Base-by-base conservation (phyloP, 2,113 vertebrate species). In the Pterocles orientalis region DNA sequence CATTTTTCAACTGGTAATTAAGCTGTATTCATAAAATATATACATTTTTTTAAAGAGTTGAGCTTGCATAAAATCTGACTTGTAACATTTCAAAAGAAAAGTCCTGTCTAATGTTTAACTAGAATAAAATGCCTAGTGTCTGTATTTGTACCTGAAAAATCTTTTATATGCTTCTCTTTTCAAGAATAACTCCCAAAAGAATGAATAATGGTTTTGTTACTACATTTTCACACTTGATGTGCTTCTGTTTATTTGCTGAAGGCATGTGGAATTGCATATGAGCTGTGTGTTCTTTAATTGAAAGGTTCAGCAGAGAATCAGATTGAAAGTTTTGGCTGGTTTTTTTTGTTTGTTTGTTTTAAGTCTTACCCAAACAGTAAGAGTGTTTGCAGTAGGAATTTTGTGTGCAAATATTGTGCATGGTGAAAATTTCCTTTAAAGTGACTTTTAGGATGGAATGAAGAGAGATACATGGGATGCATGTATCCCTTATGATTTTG, bases 121-220 rank as follows among this genome's bases (percentile, higher is more conserved):
- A 34, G 60, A 53, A 47, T 19, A 45, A 72, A 84, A 62, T 50
- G 34, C 41, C n/a, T 54, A 9, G 21, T 90, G 70, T 85, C 62
- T 95, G 12, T 89, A 34, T 93, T 77, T 70, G 56, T 93, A 79
- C 86, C 33, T 71, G 68, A 94, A 86, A 56, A 12, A 6, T 29
- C 21, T 61, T 48, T 41, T 77, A 4, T 53, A 23, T 0, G 1
- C 15, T 54, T 47, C 21, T 83, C 18, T 41, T 85, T 60, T 47
- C 48, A 71, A 53, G 60, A 88, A 20, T 48, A 84, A 83, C 41
- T 96, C 88, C 95, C 68, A 72, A 91, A 96, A 95, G 93, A 89
- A n/a, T 54, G 73, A 94, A 96, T 97, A 96, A 97, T 94, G 83
- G 93, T 96, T 97, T 97, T 96, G 95, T 97, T 97, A 23, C 25